Evolutionary conservation across 2,888 invertebrate species (phyloP).

Genomic region (Spicauda simplicius): DNA sequence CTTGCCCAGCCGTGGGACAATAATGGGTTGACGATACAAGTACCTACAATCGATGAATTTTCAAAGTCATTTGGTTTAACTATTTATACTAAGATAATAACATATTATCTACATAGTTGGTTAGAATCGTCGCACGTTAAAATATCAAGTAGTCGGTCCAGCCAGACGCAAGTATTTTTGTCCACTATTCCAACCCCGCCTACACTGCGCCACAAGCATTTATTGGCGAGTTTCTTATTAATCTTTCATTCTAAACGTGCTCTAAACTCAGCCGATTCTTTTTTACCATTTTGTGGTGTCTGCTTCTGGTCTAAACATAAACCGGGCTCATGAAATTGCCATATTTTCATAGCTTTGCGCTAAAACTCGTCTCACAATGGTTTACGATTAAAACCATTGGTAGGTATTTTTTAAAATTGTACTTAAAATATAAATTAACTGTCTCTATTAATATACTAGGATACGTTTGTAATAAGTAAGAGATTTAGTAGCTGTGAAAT

Average conservation of each 20-base stretch:
- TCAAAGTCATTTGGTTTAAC: no score
- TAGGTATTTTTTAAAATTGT: no score
- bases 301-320: conserved; percentile 32
- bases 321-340: conserved; percentile 11
- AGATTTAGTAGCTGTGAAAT: no score
- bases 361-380: background rate
- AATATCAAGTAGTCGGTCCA: background rate
- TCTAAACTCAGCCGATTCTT: conserved; percentile 7
- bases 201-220: conserved; percentile 24
- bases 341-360: background rate
- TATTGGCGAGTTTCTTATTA: conserved; percentile 16
- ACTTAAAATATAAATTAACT: no score
- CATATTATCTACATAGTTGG: background rate
- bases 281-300: conserved; percentile 27
- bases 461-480: no score
- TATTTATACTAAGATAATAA: no score
- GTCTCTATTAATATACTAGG: no score
- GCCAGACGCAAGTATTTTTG: conserved; percentile 35
- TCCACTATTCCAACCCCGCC: conserved; percentile 33
- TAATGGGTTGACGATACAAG: no score
- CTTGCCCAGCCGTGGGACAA: no score
- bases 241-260: conserved; percentile 23
- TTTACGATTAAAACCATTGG: background rate
- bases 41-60: no score
- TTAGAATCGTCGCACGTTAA: background rate